Percentiles rank a stretch among this genome's conserved stretches.
phyloP scores from a whole-genome alignment of 2,113 vertebrate species.

The Anolis carolinensis region DNA sequence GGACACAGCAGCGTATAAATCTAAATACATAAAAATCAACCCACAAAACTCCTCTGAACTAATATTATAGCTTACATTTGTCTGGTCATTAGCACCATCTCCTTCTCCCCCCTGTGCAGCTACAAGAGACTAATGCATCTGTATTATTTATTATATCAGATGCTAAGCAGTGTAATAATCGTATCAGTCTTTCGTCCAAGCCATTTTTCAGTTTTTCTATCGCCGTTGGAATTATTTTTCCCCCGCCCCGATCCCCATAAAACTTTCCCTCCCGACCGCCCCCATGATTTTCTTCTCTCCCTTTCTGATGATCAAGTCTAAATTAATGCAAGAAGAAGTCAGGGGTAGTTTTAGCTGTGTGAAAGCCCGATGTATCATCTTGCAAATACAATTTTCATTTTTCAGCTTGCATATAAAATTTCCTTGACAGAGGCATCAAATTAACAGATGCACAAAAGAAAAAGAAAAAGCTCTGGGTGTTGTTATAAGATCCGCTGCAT shows the following conservation, averaged over 20 bases:
- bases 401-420: conserved; percentile 49
- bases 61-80: conserved; percentile 59
- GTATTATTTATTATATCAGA: conserved; percentile 72
- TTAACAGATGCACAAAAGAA: conserved; percentile 1
- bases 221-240: conserved; percentile 52
- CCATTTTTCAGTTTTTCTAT: conserved; percentile 68
- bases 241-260: conserved; percentile 16
- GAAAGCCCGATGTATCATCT: conserved; percentile 54
- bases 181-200: conserved; percentile 64
- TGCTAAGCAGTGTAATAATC: conserved; percentile 59
- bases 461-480: neutral
- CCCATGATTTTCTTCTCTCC: neutral
- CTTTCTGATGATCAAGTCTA: conserved; percentile 59
- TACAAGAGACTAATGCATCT: conserved; percentile 68
- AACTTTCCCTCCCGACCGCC: conserved; percentile 54
- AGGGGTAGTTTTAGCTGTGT: conserved; percentile 37
- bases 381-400: conserved; percentile 33
- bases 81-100: conserved; percentile 59
- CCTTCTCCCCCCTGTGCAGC: conserved; percentile 36
- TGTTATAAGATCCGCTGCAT: neutral
- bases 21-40: conserved; percentile 36
- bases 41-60: conserved; percentile 50
- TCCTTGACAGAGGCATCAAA: conserved; percentile 34
- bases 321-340: conserved; percentile 56
- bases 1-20: conserved; percentile 16